These are phyloP conservation scores for Gymnogyps californianus DNA, from an alignment of 2,113 vertebrate species.

Conservation along the genomic window DNA sequence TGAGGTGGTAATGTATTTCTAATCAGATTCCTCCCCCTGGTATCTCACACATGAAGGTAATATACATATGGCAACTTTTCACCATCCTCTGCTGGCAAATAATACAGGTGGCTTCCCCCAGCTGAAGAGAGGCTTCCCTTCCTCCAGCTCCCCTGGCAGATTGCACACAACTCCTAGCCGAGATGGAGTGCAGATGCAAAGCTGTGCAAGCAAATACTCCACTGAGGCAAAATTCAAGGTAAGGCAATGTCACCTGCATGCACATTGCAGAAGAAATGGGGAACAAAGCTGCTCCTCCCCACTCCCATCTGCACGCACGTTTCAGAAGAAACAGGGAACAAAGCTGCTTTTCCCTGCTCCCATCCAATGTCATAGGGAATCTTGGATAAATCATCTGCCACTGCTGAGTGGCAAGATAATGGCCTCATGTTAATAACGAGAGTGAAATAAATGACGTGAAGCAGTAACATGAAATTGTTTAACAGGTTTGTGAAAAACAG, in stretches of 20 bases:
- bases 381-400: not conserved
- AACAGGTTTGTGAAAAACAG: not conserved
- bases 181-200: rapidly evolving
- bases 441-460: not conserved
- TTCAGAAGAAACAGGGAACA: not conserved
- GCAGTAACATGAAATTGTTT: not conserved
- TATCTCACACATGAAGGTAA: not conserved
- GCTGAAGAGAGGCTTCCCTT: not conserved
- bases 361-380: not conserved
- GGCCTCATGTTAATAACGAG: not conserved
- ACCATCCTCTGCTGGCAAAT: not conserved
- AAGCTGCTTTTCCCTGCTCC: not conserved
- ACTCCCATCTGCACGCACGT: not conserved
- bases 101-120: not conserved
- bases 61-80: not conserved
- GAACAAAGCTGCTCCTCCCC: not conserved
- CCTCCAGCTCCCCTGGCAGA: not conserved
- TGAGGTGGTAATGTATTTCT: not conserved
- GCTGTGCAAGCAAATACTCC: not conserved
- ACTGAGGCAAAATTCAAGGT: not conserved
- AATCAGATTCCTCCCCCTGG: not conserved
- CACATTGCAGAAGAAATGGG: not conserved
- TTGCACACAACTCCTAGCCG: not conserved
- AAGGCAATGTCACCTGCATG: not conserved
- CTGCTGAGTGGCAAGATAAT: not conserved